Evolutionary conservation across 1,140 invertebrate species (phyloP), one percentile per base, ranked within the genome.

Genomic region (Bursaphelenchus mucronatus): DNA sequence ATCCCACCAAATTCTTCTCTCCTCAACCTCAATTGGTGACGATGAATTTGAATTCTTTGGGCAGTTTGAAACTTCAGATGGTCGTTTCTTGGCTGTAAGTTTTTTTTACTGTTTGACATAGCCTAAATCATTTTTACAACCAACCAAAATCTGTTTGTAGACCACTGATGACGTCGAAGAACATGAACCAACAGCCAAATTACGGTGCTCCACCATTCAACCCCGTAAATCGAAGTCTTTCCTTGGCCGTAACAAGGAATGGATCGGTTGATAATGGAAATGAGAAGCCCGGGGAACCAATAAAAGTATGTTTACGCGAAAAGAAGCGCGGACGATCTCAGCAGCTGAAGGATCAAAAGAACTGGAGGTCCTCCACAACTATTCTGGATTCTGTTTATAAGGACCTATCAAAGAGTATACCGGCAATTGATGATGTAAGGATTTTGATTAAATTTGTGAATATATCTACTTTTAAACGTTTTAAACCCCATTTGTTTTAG

Each of bases 1-100:
- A 88, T 71, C 85, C 85, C 9, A 82, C 83, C 55, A 86, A 87
- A 62, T 81, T 88, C 17, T 87, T 87, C 73, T 85, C 84, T 21
- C 82, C 86, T 40, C 83, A 86, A 62, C 85, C 86, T n/a, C 87
- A 88, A 73, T 78, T 87, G 21, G 86, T 88, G 85, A 87, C 87
- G 3, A 85, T 88, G 75, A 87, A 86, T 76, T 81, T 88, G 63
- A 88, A 88, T 76, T 80, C 84, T 13, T 85, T 83, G 67, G 87
- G 87, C 59, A 86, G 86, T n/a, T 80, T 88, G 41, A 88, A 87
- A 82, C 82, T 88, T 45, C 86, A 85, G 69, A 72, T 88, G 58
- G 78, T 88, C 45, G 84, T 87, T 59, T 85, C 85, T 8, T 88
- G 87, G 87, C 85, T 86, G 86, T 86, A 81, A 83, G 85, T 82